A percentile compares a stretch with the other conserved stretches of the same genome.
Evolutionary conservation across 2,797 vertebrate species (phyloP).

Genomic region (Varecia variegata): DNA sequence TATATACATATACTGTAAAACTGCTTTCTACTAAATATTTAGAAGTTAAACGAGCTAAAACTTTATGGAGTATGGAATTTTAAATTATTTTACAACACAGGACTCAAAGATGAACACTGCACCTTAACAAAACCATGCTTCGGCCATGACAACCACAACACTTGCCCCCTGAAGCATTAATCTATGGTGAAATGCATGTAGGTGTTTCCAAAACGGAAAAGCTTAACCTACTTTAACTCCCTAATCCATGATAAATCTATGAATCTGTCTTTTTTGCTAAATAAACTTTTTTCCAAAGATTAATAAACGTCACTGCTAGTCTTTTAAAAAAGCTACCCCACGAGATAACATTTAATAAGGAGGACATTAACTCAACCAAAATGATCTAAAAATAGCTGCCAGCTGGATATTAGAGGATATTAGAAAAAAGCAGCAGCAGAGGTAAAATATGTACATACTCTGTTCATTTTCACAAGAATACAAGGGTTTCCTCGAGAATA

Average conservation of each 20-base stretch:
- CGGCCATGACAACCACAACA: neutral
- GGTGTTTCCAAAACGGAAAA: neutral
- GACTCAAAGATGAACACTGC: neutral
- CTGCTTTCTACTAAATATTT: neutral
- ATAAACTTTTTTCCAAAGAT: neutral
- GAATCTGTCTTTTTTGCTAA: neutral
- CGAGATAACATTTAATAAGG: neutral
- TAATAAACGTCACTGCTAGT: neutral
- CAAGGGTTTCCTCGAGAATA: constrained; percentile 91
- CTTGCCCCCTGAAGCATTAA: neutral
- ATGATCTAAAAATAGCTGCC: neutral
- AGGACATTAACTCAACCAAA: neutral
- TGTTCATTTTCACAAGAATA: constrained; percentile 95
- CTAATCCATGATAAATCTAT: neutral
- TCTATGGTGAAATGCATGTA: neutral
- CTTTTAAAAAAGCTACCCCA: neutral
- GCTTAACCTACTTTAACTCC: neutral
- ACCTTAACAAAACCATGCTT: neutral
- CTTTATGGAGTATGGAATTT: neutral
- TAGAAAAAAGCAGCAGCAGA: neutral
- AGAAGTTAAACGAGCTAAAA: neutral
- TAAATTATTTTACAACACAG: neutral
- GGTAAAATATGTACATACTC: constrained; percentile 86
- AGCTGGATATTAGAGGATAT: neutral
- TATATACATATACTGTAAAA: neutral